phyloP scores from a whole-genome alignment of 1,140 invertebrate genomes.

The Pteromalus puparum region DNA sequence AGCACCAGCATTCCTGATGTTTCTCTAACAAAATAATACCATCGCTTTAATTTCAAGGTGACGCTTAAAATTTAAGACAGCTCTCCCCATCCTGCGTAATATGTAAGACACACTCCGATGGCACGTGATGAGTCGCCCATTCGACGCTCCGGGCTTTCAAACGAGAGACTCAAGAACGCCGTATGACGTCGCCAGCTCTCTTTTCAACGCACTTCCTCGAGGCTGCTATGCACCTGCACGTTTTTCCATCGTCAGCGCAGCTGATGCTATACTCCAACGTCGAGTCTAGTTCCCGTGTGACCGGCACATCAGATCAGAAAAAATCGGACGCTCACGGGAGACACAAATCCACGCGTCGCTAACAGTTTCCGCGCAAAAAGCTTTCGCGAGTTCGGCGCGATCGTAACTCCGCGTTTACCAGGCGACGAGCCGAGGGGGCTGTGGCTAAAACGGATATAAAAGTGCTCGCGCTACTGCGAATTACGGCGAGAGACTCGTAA shows the following conservation, averaged over 20 bases:
- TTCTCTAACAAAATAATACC: too few species aligned
- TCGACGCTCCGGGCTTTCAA: constrained; percentile 19
- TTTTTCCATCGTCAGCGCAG: neutral
- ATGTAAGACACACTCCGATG: neutral
- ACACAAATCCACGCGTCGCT: constrained; percentile 39
- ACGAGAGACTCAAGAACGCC: constrained; percentile 10
- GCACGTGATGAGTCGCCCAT: neutral
- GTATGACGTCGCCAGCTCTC: neutral
- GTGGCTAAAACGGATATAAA: constrained; percentile 24
- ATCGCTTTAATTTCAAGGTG: neutral
- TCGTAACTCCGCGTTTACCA: constrained; percentile 62
- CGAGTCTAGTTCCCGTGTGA: neutral
- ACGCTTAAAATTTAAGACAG: constrained; percentile 28
- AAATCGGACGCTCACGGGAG: constrained; percentile 42
- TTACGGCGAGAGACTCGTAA: constrained; percentile 42
- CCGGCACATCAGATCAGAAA: neutral
- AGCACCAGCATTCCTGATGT: too few species aligned
- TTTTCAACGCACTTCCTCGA: neutral
- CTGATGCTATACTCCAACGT: neutral
- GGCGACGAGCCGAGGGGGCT: neutral
- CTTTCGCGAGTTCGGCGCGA: constrained; percentile 61
- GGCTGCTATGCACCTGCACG: neutral
- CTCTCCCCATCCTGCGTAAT: neutral
- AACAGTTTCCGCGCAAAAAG: constrained; percentile 63
- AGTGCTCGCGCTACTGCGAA: constrained; percentile 23